These are phyloP conservation scores for Grammomys dolichurus DNA, from an alignment of 2,113 vertebrate genomes.

Conservation along the genomic window DNA sequence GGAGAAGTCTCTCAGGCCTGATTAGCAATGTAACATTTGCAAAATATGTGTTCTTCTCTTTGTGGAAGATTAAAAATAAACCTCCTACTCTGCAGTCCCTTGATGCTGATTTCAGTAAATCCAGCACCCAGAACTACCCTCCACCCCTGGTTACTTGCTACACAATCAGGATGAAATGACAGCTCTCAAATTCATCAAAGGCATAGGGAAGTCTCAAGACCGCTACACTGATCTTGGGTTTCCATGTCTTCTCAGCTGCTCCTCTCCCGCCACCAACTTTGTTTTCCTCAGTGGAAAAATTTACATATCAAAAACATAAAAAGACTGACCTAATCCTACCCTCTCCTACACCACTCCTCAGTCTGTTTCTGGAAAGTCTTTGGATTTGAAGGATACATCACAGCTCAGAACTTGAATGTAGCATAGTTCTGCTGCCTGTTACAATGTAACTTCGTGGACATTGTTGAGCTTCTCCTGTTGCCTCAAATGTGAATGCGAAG, in stretches of 20 bases:
- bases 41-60: not conserved
- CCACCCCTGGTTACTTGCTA: not conserved
- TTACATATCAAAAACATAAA: not conserved
- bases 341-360: not conserved
- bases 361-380: not conserved
- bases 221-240: not conserved
- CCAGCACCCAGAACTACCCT: not conserved
- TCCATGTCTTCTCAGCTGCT: not conserved
- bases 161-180: slow-evolving; percentile 11
- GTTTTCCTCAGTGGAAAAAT: not conserved
- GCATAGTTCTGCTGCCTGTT: not conserved
- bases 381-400: not conserved
- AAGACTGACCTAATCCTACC: not conserved
- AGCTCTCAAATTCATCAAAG: slow-evolving; percentile 17
- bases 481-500: not conserved
- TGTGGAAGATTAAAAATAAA: not conserved
- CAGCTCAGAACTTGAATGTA: not conserved
- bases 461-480: not conserved
- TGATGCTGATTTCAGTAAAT: not conserved
- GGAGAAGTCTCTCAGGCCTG: not conserved
- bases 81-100: not conserved
- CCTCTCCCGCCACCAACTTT: not conserved
- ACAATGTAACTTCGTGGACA: not conserved
- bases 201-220: not conserved
- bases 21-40: not conserved